Evolutionary conservation across 2,797 vertebrate species (phyloP), one percentile per base, ranked within the genome.

Genomic region (Clamator glandarius): DNA sequence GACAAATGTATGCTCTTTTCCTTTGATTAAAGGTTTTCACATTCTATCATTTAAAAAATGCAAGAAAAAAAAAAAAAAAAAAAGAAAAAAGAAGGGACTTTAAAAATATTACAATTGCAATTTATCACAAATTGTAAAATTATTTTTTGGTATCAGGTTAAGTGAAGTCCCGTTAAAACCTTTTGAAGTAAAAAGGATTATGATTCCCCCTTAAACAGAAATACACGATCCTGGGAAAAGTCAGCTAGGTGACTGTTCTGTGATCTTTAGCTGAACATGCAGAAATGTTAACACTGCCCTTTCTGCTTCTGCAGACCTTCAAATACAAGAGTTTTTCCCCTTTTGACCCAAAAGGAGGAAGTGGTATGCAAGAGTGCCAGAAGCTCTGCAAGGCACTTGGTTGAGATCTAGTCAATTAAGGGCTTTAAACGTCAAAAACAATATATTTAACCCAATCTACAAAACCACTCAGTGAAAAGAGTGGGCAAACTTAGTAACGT

Each of bases 341-440:
- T 84, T 89, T 89, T 95, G 91, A 96, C 95, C 92, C 70, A 88
- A 55, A 76, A 91, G 42, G 46, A 92, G 77, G 91, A 93, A 96
- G 90, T 72, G 36, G 70, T 84, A 31, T 80, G 90, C 35, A 48
- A 48, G 75, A 90, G 23, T 70, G 80, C 77, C 85, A 95, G 91
- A 87, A 95, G 58, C 85, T 92, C 88, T 31, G 39, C 44, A 62
- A 91, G 67, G 50, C 28, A 83, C 74, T 92, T 92, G 6, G 4
- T 80, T 58, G 57, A 90, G 68, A 90, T n/a, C 29, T 18, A 52
- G 74, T 89, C 85, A 93, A 94, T 95, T 96, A 95, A 64, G 54
- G 77, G 77, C 83, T 92, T 90, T 95, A 93, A 89, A 94, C 93
- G 91, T 93, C 92, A 96, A 74, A 93, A 18, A 0, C 74, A 92